Percentiles rank a stretch among this genome's conserved stretches.
phyloP scores from a whole-genome alignment of 2,888 invertebrate species.

The Cheilosia pagana region DNA sequence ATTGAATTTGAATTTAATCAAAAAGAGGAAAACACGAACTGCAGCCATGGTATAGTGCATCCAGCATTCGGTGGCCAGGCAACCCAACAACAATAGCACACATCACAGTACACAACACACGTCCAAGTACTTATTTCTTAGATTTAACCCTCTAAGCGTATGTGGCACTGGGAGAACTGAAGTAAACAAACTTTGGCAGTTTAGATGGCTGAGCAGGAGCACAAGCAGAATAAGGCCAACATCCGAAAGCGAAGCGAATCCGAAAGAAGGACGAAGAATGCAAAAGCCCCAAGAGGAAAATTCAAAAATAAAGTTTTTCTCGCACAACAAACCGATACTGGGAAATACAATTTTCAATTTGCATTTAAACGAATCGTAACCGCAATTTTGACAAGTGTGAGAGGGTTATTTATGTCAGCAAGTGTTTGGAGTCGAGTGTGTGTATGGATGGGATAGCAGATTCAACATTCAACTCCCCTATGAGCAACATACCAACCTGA shows the following conservation, averaged over 20 bases:
- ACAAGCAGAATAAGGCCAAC: conserved; percentile 52
- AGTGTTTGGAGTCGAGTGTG: conserved; percentile 11
- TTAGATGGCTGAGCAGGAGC: conserved; percentile 53
- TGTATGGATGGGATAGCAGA: conserved; percentile 15
- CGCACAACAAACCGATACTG: conserved; percentile 67
- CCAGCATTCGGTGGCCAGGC: conserved; percentile 4
- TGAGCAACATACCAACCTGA: conserved; percentile 50
- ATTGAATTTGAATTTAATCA: conserved; percentile 74
- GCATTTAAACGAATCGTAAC: conserved; percentile 75
- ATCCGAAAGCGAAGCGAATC: conserved; percentile 16
- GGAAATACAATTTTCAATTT: conserved; percentile 74
- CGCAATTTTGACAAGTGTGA: conserved; percentile 75
- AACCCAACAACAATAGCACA: conserved; percentile 14
- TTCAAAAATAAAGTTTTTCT: conserved; percentile 68
- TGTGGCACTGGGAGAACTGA: conserved; percentile 66
- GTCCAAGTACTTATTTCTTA: conserved; percentile 65
- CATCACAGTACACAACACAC: conserved; percentile 26
- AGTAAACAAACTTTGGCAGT: conserved; percentile 75
- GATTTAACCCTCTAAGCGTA: conserved; percentile 70
- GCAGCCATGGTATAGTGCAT: conserved; percentile 39
- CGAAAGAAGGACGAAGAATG: conserved; percentile 20
- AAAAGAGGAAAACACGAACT: conserved; percentile 61
- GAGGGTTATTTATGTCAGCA: conserved; percentile 73
- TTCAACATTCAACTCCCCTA: conserved; percentile 56
- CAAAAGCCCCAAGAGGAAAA: conserved; percentile 61